A percentile compares a stretch with the other conserved stretches of the same genome.
These are phyloP conservation scores for Sternarchorhynchus goeldii DNA, from an alignment of 2,797 vertebrate species.

Conservation along the genomic window DNA sequence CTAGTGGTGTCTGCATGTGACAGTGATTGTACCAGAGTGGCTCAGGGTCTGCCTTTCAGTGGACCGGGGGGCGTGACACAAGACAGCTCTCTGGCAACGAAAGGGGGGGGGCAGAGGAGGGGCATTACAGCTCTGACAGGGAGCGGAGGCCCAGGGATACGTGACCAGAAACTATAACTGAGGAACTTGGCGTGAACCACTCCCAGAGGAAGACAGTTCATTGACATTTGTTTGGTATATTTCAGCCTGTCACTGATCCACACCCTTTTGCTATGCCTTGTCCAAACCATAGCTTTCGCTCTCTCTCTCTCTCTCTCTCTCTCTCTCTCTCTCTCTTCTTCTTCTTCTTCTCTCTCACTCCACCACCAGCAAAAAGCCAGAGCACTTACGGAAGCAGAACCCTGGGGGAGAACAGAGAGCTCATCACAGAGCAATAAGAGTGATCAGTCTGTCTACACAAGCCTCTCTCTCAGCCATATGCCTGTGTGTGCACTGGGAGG, in stretches of 20 bases:
- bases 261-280: background rate
- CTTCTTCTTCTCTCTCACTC: background rate
- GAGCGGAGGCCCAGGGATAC: background rate
- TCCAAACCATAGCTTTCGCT: background rate
- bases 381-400: slow-evolving; percentile 1
- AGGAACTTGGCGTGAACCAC: background rate
- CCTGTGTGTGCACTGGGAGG: background rate
- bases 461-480: slow-evolving; percentile 17
- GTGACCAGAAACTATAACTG: slow-evolving; percentile 11
- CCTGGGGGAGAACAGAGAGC: background rate
- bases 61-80: background rate
- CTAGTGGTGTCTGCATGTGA: slow-evolving; percentile 3
- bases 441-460: background rate
- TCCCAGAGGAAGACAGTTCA: background rate
- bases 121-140: slow-evolving; percentile 1
- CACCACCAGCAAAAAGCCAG: background rate
- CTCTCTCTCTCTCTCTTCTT: too few species aligned
- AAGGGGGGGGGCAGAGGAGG: slow-evolving; percentile 7
- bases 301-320: too few species aligned
- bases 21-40: slow-evolving; percentile 16
- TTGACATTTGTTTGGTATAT: background rate
- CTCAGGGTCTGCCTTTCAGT: background rate
- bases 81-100: background rate
- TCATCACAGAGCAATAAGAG: slow-evolving; percentile 3
- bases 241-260: background rate